Evolutionary conservation across 2,113 vertebrate species (phyloP), one percentile per base, ranked within the genome.

Genomic region (Antennarius striatus): DNA sequence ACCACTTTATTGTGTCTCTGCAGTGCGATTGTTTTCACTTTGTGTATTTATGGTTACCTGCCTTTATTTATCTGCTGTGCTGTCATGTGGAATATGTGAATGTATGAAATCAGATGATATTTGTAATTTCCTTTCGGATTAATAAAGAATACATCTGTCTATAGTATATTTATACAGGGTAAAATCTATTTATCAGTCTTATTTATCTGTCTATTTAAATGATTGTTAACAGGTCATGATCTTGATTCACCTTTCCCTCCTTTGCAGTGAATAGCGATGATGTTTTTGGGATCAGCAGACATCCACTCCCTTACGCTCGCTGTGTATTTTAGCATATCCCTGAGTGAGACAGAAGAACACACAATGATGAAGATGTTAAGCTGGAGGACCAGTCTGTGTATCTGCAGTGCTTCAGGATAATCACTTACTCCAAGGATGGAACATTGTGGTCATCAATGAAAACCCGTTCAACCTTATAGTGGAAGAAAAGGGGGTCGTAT

Each of bases 391-490:
- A 36, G 32, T 36, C 7, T 5, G 32, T 36, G 32, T 7, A 36
- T 36, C 32, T 36, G 32, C 32, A 36, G 32, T 36, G 32, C 32
- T 36, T 4, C 32, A 36, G 32, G 3, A 36, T 36, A 36, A 36
- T 36, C 17, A 92, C 95, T 95, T 85, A 99, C 96, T 89, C 90
- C 39, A 99, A 69, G 0, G 92, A 79, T 51, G 98, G 98, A 4
- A 99, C 97, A 8, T 96, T 99, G 72, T 98, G 97, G 81, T 99
- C 96, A 53, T 96, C 96, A 59, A 99, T 95, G 84, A 95, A 94
- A 36, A 98, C 90, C 42, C 95, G 90, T 59, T 93, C 92, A 13
- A 98, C 96, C 64, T 91, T 92, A 77, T 97, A 92, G 90, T 99
- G 96, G 87, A 99, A 99, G 83, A 93, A 81, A 74, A 93, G 88